Evolutionary conservation across 2,888 invertebrate species (phyloP).

Genomic region (Dryobota labecula): DNA sequence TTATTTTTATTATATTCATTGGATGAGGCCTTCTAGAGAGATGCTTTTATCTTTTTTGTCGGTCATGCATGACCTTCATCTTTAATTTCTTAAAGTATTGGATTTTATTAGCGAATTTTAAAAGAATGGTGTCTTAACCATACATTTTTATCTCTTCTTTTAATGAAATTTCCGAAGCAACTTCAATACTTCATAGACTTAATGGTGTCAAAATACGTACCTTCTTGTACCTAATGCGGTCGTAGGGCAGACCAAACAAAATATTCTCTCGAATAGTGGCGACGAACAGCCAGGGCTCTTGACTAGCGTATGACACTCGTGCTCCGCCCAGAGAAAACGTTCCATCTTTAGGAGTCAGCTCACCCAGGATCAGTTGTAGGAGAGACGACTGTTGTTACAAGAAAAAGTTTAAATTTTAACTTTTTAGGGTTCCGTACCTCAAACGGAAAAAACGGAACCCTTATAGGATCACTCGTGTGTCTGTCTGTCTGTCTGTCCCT

Average conservation of each 20-base stretch:
- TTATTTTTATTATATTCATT: not conserved
- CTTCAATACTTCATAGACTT: not conserved
- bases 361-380: conserved; percentile 93
- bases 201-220: conserved; percentile 65
- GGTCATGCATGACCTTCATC: not conserved
- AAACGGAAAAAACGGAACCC: too few species aligned
- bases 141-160: not conserved
- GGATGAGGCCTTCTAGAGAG: not conserved
- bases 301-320: conserved; percentile 92
- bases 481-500: too few species aligned
- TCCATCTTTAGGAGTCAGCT: conserved; percentile 92
- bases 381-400: conserved; percentile 89
- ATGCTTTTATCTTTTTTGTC: not conserved
- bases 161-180: too few species aligned
- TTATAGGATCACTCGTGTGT: too few species aligned
- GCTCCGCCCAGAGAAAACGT: conserved; percentile 91
- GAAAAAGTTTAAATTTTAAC: not conserved
- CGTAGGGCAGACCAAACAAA: conserved; percentile 93
- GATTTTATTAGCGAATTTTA: too few species aligned
- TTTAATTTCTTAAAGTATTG: too few species aligned
- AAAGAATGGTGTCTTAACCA: not conserved
- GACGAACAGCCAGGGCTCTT: conserved; percentile 95
- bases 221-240: conserved; percentile 88
- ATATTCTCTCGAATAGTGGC: conserved; percentile 94
- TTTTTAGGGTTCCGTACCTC: too few species aligned